A percentile compares a stretch with the other conserved stretches of the same genome.
Evolutionary conservation across 2,797 vertebrate species (phyloP).

Genomic region (Hydrophis major): DNA sequence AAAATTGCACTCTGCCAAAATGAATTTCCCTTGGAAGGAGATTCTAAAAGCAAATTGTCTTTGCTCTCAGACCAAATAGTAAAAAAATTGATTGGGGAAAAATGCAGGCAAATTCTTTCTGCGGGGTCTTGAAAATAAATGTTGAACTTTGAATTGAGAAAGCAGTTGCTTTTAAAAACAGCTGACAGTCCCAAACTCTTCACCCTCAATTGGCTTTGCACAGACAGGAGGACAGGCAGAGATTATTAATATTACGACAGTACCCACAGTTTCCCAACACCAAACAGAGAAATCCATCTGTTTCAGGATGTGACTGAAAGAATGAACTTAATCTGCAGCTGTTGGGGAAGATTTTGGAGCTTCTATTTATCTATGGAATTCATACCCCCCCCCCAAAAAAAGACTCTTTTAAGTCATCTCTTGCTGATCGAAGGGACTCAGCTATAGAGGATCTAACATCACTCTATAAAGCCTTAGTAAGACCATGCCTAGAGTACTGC

Average conservation of each 20-base stretch:
- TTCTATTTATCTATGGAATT: background rate
- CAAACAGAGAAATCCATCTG: background rate
- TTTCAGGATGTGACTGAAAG: background rate
- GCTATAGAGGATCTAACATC: background rate
- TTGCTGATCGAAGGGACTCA: background rate
- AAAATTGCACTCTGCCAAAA: background rate
- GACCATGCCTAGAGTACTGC: no score
- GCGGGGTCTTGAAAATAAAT: background rate
- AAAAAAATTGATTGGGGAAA: background rate
- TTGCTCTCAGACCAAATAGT: background rate
- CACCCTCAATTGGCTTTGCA: background rate
- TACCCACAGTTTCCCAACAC: background rate
- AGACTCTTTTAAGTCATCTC: background rate
- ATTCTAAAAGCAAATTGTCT: background rate
- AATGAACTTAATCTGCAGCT: background rate
- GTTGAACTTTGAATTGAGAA: background rate
- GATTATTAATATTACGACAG: background rate
- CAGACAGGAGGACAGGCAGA: background rate
- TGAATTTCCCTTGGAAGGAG: background rate
- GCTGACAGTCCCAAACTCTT: background rate
- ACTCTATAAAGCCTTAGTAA: no score
- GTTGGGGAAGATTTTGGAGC: background rate
- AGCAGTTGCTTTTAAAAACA: background rate
- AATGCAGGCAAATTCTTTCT: background rate
- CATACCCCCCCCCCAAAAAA: background rate